Evolutionary conservation across 2,797 vertebrate genomes (phyloP).

Genomic region (Urophycis tenuis): DNA sequence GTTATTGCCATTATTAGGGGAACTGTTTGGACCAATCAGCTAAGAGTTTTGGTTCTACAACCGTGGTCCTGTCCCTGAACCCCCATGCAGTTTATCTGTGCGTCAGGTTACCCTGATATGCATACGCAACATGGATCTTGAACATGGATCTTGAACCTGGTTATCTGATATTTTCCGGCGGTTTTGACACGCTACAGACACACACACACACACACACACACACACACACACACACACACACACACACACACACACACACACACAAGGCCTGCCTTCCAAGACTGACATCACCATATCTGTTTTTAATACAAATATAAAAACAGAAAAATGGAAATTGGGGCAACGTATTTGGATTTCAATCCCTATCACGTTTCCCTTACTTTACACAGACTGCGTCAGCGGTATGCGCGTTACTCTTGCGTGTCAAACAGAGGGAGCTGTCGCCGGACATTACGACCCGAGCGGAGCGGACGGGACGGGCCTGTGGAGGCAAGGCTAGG

Average conservation of each 20-base stretch:
- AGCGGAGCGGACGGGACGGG: background rate
- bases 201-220: background rate
- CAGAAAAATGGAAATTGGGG: slow-evolving; percentile 41
- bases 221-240: slow-evolving; percentile 1
- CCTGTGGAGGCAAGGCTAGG: background rate
- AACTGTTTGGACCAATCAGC: background rate
- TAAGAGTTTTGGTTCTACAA: slow-evolving; percentile 17
- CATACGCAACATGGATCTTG: slow-evolving; percentile 52
- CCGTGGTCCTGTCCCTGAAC: background rate
- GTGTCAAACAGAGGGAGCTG: background rate
- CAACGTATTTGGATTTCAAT: slow-evolving; percentile 60
- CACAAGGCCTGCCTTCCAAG: slow-evolving; percentile 33
- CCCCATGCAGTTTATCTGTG: slow-evolving; percentile 24
- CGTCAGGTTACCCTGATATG: slow-evolving; percentile 60
- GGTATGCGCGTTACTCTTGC: background rate
- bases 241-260: slow-evolving; percentile 2
- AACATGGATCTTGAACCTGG: slow-evolving; percentile 34
- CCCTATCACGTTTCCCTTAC: slow-evolving; percentile 56
- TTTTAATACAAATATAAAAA: slow-evolving; percentile 68
- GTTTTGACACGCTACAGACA: slow-evolving; percentile 26
- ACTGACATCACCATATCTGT: slow-evolving; percentile 49
- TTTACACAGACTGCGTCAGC: slow-evolving; percentile 54
- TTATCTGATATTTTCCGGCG: slow-evolving; percentile 59
- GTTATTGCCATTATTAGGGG: background rate
- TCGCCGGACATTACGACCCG: background rate